Conservation (phyloP, 2,797 vertebrate species). For the Merluccius polli region DNA sequence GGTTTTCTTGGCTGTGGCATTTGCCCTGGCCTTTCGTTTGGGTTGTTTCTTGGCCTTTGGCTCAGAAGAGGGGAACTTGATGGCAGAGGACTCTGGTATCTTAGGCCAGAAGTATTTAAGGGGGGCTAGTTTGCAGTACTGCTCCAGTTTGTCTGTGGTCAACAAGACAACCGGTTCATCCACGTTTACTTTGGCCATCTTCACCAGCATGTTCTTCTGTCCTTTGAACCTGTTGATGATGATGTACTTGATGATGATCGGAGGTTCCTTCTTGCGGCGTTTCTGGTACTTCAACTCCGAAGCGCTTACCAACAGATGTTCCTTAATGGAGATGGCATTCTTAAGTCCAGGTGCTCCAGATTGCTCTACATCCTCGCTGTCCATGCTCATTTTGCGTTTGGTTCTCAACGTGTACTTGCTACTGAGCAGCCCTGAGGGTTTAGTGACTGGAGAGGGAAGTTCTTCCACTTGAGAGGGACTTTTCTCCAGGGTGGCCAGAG, state of each 20-base stretch:
- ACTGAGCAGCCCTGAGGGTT: constrained; percentile 80
- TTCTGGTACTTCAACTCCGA: constrained; percentile 80
- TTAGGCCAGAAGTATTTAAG: constrained; percentile 96
- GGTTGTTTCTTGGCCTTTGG: constrained; percentile 86
- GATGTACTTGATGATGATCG: constrained; percentile 98
- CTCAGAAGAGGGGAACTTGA: constrained; percentile 85
- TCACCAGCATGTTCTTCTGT: constrained; percentile 98
- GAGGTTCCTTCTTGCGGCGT: constrained; percentile 89
- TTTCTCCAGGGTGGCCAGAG: constrained; percentile 24
- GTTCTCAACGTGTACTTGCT: constrained; percentile 95
- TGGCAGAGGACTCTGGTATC: constrained; percentile 88
- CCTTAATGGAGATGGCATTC: constrained; percentile 69
- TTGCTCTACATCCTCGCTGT: constrained; percentile 82
- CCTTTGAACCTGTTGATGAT: constrained; percentile 99
- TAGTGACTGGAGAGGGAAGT: constrained; percentile 64
- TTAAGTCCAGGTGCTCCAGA: constrained; percentile 75
- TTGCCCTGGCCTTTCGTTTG: constrained; percentile 86
- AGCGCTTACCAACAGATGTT: constrained; percentile 32
- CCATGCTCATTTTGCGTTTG: constrained; percentile 88
- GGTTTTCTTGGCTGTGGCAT: constrained; percentile 77
- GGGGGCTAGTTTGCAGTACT: constrained; percentile 88
- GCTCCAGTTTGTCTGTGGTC: constrained; percentile 84
- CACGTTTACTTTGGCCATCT: constrained; percentile 87
- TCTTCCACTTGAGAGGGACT: constrained; percentile 50
- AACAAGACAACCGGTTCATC: constrained; percentile 83